phyloP scores from a whole-genome alignment of 2,113 vertebrate species.

The Epinephelus lanceolatus region DNA sequence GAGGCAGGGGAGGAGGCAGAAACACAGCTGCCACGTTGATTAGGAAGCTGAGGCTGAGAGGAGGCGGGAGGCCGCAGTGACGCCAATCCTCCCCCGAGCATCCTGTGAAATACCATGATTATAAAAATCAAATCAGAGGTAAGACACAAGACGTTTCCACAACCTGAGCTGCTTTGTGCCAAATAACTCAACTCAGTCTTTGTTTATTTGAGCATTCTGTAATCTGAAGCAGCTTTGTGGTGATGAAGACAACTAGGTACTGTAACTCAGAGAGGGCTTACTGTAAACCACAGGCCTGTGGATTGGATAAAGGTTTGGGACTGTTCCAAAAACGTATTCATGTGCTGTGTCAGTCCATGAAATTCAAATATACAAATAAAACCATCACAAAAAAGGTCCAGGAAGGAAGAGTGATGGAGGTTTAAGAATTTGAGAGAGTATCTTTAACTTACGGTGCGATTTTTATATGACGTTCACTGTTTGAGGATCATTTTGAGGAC shows the following conservation, averaged over 20 bases:
- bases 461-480: too few species aligned
- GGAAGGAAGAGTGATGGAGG: too few species aligned
- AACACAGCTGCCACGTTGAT: conserved; percentile 65
- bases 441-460: too few species aligned
- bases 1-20: conserved; percentile 17
- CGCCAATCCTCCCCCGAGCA: conserved; percentile 6
- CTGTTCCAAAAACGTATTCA: not conserved
- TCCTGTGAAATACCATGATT: not conserved
- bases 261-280: not conserved
- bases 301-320: not conserved
- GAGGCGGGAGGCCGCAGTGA: not conserved
- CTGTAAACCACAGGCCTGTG: not conserved
- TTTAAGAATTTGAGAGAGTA: too few species aligned
- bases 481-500: too few species aligned
- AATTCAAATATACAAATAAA: not conserved
- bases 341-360: not conserved
- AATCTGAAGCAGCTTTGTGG: not conserved
- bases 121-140: not conserved
- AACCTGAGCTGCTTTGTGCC: not conserved
- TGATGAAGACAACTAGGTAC: too few species aligned
- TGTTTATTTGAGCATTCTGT: not conserved
- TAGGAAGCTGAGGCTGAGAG: conserved; percentile 22
- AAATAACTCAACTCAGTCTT: not conserved
- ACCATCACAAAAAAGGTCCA: not conserved
- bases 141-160: not conserved